Evolutionary conservation across 2,888 invertebrate genomes (phyloP), one percentile per base, ranked within the genome.

Genomic region (Tetramorium bicarinatum): DNA sequence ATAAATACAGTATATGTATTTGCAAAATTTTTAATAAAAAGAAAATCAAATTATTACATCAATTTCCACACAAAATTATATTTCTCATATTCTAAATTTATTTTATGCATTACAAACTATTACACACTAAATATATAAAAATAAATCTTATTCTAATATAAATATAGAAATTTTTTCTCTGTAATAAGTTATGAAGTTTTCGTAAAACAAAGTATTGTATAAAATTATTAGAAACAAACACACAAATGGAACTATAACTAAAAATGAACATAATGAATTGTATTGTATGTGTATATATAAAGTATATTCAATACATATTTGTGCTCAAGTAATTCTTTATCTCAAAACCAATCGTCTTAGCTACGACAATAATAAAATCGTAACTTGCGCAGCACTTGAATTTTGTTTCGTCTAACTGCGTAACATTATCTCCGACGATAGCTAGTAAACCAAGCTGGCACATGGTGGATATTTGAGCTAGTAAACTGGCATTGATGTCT

Each of bases 341-440:
- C 94, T 97, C 97, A 92, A 98, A 97, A 7, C 97, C 97, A 34
- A 98, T 97, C 72, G 97, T 97, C 92, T 97, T 97, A 1, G 98
- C 96, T 61, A 99, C 96, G 6, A 97, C 96, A 25, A 96, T 95
- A 76, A 98, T 97, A 92, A 98, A 98, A 91, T 98, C 98, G 59
- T 97, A 96, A 21, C 97, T 97, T 6, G 98, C 97, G 44, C 97
- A 97, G 94, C 99, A 99, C 94, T 98, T 98, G 91, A 98, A 97
- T 92, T 98, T 98, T 0, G 98, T 97, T 0, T 97, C 96, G 87
- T 98, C 98, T 44, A 98, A 96, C 87, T 98, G 98, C 41, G 98
- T 96, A 92, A 96, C 97, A 85, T 96, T 96, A 91, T 97, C 97
- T 72, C 97, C 97, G 0, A 97, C 96, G 1, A 96, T 95, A 13